phyloP scores from a whole-genome alignment of 1,140 invertebrate genomes.

The Drosophila sulfurigaster region DNA sequence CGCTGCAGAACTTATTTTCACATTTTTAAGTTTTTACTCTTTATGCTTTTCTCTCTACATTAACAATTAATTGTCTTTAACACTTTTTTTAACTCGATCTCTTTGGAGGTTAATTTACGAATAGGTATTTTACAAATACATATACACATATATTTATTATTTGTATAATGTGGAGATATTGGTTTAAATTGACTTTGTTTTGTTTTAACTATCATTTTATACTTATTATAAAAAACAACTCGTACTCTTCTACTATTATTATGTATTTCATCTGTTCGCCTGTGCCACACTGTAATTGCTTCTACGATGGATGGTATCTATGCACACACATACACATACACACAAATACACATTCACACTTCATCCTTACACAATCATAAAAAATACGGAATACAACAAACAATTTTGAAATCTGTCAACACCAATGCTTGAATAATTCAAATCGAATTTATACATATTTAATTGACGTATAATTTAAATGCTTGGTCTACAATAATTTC shows the following conservation, averaged over 20 bases:
- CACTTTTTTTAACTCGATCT: slow-evolving; percentile 10
- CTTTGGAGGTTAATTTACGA: not conserved
- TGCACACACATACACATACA: slow-evolving; percentile 45
- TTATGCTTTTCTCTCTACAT: slow-evolving; percentile 29
- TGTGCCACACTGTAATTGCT: slow-evolving; percentile 73
- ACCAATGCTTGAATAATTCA: slow-evolving; percentile 68
- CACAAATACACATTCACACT: slow-evolving; percentile 33
- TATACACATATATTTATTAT: slow-evolving; percentile 16
- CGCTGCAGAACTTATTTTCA: slow-evolving; percentile 14
- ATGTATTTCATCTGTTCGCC: slow-evolving; percentile 83
- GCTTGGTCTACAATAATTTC: slow-evolving; percentile 56
- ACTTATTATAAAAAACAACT: slow-evolving; percentile 46
- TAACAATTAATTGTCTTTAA: slow-evolving; percentile 36
- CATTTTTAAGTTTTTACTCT: slow-evolving; percentile 12
- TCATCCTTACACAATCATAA: slow-evolving; percentile 28
- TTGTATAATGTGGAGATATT: slow-evolving; percentile 19
- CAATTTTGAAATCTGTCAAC: slow-evolving; percentile 55
- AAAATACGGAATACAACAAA: slow-evolving; percentile 22
- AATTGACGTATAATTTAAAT: slow-evolving; percentile 69
- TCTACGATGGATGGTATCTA: slow-evolving; percentile 82
- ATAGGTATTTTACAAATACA: slow-evolving; percentile 5
- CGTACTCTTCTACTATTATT: slow-evolving; percentile 82
- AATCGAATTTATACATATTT: slow-evolving; percentile 68
- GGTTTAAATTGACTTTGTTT: slow-evolving; percentile 45
- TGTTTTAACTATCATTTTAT: slow-evolving; percentile 53